Base-by-base conservation (phyloP, 2,888 invertebrate genomes). In the Koerneria pararmatus region DNA sequence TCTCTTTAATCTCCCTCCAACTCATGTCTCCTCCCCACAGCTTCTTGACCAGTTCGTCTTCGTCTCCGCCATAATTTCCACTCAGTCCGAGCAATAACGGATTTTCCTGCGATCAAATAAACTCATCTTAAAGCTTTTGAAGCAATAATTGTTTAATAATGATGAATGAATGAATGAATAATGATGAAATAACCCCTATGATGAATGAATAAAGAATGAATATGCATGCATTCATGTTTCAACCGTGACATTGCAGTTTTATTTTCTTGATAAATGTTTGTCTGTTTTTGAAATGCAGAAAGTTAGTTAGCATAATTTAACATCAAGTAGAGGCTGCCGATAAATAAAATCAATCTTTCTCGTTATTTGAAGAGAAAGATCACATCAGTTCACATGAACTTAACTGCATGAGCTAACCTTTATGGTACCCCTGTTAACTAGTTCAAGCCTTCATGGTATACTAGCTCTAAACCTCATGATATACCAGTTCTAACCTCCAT, bases 71-170 rank as follows among this genome's bases (percentile, higher is more conserved):
- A 41, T n/a, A 15, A 15, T n/a, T 41, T 41, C 73, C 73, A 1
- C 49, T 63, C 1, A 77, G 41, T 5, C 77, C 77, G 1, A 65
- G 29, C 8, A 73, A 63, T 27, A 78, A 57, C 8, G 77, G 77
- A 68, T 78, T 73, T 63, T 76, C 75, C 32, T 76, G 76, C 22
- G 74, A 68, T 63, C 72, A 60, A 64, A 69, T 69, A 34, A 49
- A 69, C 19, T 41, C 29, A 46, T 57, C n/a, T 19, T 41, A 8
- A 11, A 8, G 11, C 41, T 41, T 41, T 19, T 11, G 46, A 46
- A 15, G 46, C 11, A 15, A 46, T 15, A 46, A 46, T 15, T 46
- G 11, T n/a, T 15, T 6, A 6, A 57, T 19, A 53, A 29, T 11
- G 8, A 53, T 6, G 22, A 53, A 11, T 11, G 8, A 6, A 53